Evolutionary conservation across 2,797 vertebrate genomes (phyloP).

Genomic region (Anabacerthia variegaticeps): DNA sequence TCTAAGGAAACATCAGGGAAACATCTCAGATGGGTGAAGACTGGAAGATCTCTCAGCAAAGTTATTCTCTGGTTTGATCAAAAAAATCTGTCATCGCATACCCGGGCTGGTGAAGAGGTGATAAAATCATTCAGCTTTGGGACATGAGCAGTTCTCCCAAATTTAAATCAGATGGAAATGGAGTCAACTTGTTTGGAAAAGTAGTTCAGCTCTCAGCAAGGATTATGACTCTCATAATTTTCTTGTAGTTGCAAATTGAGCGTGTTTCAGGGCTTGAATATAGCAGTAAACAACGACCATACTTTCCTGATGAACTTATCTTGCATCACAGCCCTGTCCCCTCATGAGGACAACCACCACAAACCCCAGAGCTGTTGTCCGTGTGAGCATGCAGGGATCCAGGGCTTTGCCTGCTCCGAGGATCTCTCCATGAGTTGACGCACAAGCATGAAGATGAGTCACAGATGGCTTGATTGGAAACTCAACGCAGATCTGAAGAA

Average conservation of each 20-base stretch:
- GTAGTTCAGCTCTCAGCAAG: slow-evolving; percentile 5
- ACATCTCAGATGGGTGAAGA: slow-evolving; percentile 36
- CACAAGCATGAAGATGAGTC: slow-evolving; percentile 23
- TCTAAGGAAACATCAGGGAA: slow-evolving; percentile 4
- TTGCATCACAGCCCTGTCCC: neutral
- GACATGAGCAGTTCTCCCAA: slow-evolving; percentile 1
- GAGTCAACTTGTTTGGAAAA: slow-evolving; percentile 37
- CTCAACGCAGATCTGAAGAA: neutral
- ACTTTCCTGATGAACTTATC: neutral
- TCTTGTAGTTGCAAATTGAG: neutral
- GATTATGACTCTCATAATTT: neutral
- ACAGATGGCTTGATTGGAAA: slow-evolving; percentile 37
- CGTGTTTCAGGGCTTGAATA: neutral
- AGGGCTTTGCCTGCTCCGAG: neutral
- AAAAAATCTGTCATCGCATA: slow-evolving; percentile 48
- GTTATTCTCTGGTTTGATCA: neutral
- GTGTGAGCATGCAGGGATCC: neutral
- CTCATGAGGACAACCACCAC: neutral
- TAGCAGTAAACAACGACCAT: neutral
- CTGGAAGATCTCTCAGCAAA: slow-evolving; percentile 10
- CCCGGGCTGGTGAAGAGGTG: slow-evolving; percentile 50
- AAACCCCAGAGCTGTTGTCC: neutral
- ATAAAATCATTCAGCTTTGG: slow-evolving; percentile 61
- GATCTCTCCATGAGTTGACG: neutral
- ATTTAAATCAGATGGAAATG: slow-evolving; percentile 58